A percentile compares a stretch with the other conserved stretches of the same genome.
phyloP scores from a whole-genome alignment of 2,113 vertebrate genomes.

The Sterrhoptilus dennistouni region DNA sequence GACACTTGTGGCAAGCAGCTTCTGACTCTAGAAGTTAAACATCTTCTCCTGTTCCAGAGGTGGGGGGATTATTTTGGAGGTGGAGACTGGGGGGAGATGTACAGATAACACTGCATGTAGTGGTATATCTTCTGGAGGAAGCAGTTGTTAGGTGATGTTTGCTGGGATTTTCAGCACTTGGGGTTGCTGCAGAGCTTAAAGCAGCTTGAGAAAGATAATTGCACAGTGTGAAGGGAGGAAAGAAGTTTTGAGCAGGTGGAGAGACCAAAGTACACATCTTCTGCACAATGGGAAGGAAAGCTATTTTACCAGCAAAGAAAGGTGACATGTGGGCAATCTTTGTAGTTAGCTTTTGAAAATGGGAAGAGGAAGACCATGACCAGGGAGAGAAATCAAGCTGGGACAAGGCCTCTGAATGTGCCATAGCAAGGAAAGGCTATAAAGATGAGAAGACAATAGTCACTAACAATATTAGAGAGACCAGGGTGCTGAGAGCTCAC shows the following conservation, averaged over 20 bases:
- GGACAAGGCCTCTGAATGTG: background rate
- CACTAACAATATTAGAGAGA: background rate
- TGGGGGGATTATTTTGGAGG: background rate
- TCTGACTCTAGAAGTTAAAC: background rate
- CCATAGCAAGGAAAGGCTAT: background rate
- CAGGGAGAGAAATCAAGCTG: background rate
- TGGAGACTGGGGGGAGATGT: background rate
- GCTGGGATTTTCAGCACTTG: background rate
- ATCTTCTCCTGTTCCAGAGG: background rate
- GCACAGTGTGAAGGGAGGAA: slow-evolving; percentile 1
- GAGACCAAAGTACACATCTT: background rate
- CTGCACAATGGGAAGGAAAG: background rate
- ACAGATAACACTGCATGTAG: background rate
- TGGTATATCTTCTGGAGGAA: background rate
- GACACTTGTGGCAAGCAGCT: background rate
- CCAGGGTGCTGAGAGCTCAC: background rate
- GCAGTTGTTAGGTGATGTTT: background rate
- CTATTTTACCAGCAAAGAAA: background rate
- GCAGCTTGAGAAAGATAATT: slow-evolving; percentile 8
- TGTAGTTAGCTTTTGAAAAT: background rate
- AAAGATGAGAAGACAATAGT: background rate
- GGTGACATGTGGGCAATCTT: background rate
- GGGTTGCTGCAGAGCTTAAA: background rate
- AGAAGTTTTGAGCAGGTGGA: background rate
- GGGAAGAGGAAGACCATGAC: background rate